These are phyloP conservation scores for Lymantria dispar DNA, from an alignment of 2,888 invertebrate species.

Conservation along the genomic window DNA sequence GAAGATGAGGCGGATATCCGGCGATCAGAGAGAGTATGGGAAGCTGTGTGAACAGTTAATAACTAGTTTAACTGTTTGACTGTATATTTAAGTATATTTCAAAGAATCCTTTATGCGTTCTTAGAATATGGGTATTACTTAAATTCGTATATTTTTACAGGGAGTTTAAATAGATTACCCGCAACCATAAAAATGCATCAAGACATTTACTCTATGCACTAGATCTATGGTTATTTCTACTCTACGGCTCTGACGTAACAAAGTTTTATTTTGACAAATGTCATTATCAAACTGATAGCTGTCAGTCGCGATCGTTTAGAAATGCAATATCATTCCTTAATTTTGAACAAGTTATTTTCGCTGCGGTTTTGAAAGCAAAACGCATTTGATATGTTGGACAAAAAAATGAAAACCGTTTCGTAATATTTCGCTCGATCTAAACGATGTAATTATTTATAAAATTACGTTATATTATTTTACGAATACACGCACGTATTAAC, in stretches of 20 bases:
- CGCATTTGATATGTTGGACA: background rate
- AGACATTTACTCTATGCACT: too few relatives aligned
- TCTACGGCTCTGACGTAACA: too few relatives aligned
- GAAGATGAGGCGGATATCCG: conserved; percentile 93
- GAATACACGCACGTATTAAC: too few relatives aligned
- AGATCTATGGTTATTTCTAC: too few relatives aligned
- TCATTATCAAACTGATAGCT: conserved; percentile 11
- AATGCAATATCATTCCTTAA: conserved; percentile 7
- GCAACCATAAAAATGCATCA: too few relatives aligned
- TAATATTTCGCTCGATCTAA: too few relatives aligned
- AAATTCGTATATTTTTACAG: background rate
- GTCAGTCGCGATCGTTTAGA: conserved; percentile 7
- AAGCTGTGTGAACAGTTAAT: conserved; percentile 94
- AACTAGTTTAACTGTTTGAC: conserved; percentile 90
- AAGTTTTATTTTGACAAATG: background rate
- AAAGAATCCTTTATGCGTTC: background rate
- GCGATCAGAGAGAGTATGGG: conserved; percentile 93
- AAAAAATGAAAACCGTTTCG: background rate
- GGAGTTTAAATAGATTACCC: background rate
- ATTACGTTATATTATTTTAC: too few relatives aligned
- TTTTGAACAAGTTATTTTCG: background rate
- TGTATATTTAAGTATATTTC: background rate
- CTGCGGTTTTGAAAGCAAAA: background rate
- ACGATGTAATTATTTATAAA: too few relatives aligned
- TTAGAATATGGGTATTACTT: background rate